phyloP scores from a whole-genome alignment of 2,113 vertebrate species.

The Siniperca knerii region DNA sequence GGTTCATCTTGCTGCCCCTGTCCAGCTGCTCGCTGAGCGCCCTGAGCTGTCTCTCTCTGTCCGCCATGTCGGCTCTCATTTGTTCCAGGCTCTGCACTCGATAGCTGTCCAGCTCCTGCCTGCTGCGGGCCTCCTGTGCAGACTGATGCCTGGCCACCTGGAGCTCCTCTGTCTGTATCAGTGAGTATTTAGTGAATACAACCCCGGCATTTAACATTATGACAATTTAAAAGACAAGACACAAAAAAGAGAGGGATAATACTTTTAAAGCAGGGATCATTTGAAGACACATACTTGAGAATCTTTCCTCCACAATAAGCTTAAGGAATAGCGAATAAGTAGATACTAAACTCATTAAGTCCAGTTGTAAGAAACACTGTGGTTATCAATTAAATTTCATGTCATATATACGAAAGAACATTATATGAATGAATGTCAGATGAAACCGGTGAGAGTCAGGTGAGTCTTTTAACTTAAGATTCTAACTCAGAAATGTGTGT shows the following conservation, averaged over 20 bases:
- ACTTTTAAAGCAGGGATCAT: not conserved
- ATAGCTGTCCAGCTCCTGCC: constrained; percentile 72
- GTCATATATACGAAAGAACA: no score
- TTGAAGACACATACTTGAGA: not conserved
- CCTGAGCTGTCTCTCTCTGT: constrained; percentile 76
- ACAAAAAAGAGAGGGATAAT: not conserved
- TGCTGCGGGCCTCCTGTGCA: constrained; percentile 70
- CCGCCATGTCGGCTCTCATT: constrained; percentile 73
- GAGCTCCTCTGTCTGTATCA: constrained; percentile 76
- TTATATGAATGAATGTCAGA: no score
- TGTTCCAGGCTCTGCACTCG: constrained; percentile 77
- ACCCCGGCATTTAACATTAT: not conserved
- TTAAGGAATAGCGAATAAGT: not conserved
- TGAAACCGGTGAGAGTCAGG: no score
- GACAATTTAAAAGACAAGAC: not conserved
- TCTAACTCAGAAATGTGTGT: not conserved
- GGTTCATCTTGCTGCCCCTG: constrained; percentile 67
- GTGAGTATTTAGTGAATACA: not conserved
- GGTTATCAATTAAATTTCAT: no score
- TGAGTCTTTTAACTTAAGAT: no score
- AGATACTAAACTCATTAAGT: not conserved
- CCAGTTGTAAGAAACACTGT: no score
- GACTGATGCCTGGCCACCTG: constrained; percentile 72
- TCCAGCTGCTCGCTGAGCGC: constrained; percentile 73
- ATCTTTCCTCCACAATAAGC: not conserved